phyloP scores from a whole-genome alignment of 1,140 invertebrate species.

The Trinorchestia longiramus region DNA sequence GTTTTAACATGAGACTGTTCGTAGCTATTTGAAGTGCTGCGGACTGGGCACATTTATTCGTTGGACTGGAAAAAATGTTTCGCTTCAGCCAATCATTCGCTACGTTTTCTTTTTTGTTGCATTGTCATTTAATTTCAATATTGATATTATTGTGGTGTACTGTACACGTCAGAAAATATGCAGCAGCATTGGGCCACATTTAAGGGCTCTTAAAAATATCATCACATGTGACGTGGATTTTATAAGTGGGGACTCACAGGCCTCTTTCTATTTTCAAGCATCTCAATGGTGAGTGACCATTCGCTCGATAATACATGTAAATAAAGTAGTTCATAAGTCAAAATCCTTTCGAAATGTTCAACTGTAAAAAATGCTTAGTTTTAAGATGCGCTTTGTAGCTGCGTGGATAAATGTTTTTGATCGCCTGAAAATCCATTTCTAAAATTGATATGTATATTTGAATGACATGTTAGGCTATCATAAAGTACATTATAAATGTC shows the following conservation, averaged over 20 bases:
- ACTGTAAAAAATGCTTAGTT: conserved; percentile 38
- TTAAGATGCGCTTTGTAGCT: conserved; percentile 41
- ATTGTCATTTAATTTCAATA: background rate
- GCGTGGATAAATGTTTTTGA: conserved; percentile 20
- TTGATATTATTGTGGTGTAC: background rate
- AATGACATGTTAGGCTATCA: conserved; percentile 37
- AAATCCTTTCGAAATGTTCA: conserved; percentile 53
- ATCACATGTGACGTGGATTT: background rate
- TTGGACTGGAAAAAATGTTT: background rate
- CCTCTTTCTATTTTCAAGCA: background rate
- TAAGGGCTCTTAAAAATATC: background rate
- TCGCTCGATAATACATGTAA: conserved; percentile 53
- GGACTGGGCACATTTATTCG: background rate
- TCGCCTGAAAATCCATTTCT: conserved; percentile 11
- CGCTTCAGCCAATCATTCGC: background rate
- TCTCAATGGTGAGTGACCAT: conserved; percentile 34
- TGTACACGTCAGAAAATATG: background rate
- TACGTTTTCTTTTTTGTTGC: background rate
- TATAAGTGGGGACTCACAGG: background rate
- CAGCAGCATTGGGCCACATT: background rate
- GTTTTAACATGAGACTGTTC: background rate
- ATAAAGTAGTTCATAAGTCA: conserved; percentile 17
- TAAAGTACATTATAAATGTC: conserved; percentile 49
- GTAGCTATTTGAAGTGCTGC: too few species aligned
- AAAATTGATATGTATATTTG: conserved; percentile 52